Conservation (phyloP, 2,888 invertebrate genomes). For the Sinelater perroti region DNA sequence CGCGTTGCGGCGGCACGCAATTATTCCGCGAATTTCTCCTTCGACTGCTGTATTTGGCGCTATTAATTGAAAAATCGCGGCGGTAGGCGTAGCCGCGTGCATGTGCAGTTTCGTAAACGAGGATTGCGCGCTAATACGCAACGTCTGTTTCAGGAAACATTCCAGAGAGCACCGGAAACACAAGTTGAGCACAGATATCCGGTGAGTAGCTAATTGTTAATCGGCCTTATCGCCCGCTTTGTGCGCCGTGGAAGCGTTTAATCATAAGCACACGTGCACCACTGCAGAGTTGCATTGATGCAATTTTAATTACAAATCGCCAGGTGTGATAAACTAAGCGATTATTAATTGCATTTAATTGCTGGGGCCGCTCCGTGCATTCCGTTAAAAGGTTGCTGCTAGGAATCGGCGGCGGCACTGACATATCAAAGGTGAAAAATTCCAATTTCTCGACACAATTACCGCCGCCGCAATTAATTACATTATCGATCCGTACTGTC, state of each 20-base stretch:
- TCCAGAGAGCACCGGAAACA: slow-evolving; percentile 59
- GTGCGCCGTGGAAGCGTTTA: slow-evolving; percentile 1
- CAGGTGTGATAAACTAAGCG: slow-evolving; percentile 21
- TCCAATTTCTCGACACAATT: no score
- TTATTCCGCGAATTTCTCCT: slow-evolving; percentile 18
- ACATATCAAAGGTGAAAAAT: no score
- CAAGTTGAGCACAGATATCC: slow-evolving; percentile 59
- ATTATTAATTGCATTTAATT: slow-evolving; percentile 19
- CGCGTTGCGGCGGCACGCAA: background rate
- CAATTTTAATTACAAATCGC: slow-evolving; percentile 18
- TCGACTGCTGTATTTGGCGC: slow-evolving; percentile 10
- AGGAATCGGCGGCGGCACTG: no score
- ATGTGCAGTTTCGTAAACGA: background rate
- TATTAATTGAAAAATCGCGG: slow-evolving; percentile 8
- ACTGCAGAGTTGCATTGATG: slow-evolving; percentile 14
- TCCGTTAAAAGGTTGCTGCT: no score
- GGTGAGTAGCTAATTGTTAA: slow-evolving; percentile 51
- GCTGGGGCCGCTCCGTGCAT: background rate
- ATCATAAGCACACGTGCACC: slow-evolving; percentile 21
- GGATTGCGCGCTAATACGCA: background rate
- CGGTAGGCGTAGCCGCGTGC: background rate
- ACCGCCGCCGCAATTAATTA: no score
- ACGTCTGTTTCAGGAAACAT: slow-evolving; percentile 57
- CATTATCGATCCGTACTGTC: no score
- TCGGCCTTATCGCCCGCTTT: slow-evolving; percentile 12